Conservation (phyloP, 2,888 invertebrate species). For the Thymelicus sylvestris region DNA sequence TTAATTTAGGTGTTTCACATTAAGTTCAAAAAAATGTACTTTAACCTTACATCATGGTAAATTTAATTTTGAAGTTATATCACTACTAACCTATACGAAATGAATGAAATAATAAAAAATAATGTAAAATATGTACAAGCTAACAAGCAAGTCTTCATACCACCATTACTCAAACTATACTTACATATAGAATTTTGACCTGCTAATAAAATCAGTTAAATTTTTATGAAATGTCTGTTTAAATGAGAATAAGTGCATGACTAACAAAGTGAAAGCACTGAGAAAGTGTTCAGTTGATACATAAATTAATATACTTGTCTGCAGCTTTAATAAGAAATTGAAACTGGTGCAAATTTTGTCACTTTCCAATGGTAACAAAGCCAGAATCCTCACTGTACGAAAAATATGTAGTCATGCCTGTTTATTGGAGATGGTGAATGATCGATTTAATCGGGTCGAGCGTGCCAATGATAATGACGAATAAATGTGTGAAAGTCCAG, state of each 20-base stretch:
- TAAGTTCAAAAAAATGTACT: too few species aligned
- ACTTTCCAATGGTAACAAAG: slow-evolving; percentile 5
- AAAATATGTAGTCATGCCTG: slow-evolving; percentile 19
- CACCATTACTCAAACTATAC: neutral
- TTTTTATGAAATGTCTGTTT: slow-evolving; percentile 20
- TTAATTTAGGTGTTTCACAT: neutral
- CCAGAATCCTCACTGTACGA: neutral
- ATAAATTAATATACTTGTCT: slow-evolving; percentile 35
- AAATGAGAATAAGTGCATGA: slow-evolving; percentile 36
- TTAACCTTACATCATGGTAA: too few species aligned
- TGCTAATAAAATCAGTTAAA: slow-evolving; percentile 23
- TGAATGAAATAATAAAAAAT: neutral
- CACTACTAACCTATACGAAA: too few species aligned
- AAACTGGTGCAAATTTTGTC: slow-evolving; percentile 13
- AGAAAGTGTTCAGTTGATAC: slow-evolving; percentile 33
- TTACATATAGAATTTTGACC: too few species aligned
- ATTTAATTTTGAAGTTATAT: too few species aligned
- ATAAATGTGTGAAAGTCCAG: slow-evolving; percentile 48
- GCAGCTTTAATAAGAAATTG: slow-evolving; percentile 24
- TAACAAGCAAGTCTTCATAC: neutral
- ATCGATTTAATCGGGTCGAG: slow-evolving; percentile 7
- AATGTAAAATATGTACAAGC: neutral
- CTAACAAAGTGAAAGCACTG: slow-evolving; percentile 39
- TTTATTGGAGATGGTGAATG: slow-evolving; percentile 12
- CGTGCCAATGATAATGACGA: slow-evolving; percentile 26